Base-by-base conservation (phyloP, 2,797 vertebrate species). In the Streptopelia turtur region DNA sequence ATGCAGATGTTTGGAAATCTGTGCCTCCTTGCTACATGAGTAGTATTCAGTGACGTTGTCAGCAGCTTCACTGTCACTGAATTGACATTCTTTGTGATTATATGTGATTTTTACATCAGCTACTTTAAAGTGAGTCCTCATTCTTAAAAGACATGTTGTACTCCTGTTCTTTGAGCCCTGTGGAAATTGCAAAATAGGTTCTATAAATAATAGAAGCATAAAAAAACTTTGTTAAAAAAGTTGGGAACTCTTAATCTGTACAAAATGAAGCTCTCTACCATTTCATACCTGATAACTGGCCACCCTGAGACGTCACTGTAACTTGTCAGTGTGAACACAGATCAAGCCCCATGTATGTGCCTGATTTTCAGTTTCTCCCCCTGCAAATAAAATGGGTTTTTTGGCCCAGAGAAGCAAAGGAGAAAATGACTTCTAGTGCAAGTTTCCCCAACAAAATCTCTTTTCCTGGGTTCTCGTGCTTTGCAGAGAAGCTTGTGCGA, bases 221-320 rank as follows among this genome's bases (percentile, higher is more conserved):
- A 59, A 89, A 65, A 39, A 10, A 3, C 12, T 27, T 11, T 23
- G 2, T 33, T 66, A 16, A 68, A 66, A 41, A 47, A 23, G 21
- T 60, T 9, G 45, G 5, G 35, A 71, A 43, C 31, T 60, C 21
- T 39, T 45, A 3, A 39, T 85, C 27, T 66, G 23, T 20, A 9
- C 16, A 39, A 90, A 57, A 49, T 83, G 22, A 28, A 64, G 13
- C 27, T 69, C 20, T 63, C 49, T 70, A 4, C 10, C 3, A 3
- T 30, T 41, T 33, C 25, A 25, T 16, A 5, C 49, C 13, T 64
- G 49, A 60, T 55, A 52, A 87, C 33, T 14, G 13, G 2, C 5
- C 25, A 43, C 21, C 6, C 8, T 41, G 22, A 61, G 50, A 27
- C 59, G 53, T 30, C 4, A 24, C 8, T 0, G 0, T 25, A 35